Conservation (phyloP, 2,113 vertebrate genomes). For the Isurus oxyrinchus region DNA sequence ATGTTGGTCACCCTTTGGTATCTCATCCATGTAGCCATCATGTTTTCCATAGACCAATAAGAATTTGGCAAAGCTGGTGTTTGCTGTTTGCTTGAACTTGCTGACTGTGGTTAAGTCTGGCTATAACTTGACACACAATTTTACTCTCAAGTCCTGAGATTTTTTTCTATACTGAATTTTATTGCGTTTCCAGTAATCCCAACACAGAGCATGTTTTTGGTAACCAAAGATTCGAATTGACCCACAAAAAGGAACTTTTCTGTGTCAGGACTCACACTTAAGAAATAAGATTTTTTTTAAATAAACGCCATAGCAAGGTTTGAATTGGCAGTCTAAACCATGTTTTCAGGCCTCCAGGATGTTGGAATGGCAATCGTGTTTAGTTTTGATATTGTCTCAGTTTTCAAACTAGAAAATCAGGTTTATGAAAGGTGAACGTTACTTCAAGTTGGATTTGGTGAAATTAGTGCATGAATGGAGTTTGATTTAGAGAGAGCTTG, state of each 20-base stretch:
- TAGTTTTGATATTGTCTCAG: not conserved
- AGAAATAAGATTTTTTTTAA: not conserved
- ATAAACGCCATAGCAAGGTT: not conserved
- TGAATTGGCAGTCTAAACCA: not conserved
- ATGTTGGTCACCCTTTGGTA: not conserved
- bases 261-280: not conserved
- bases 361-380: not conserved
- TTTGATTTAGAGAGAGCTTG: not conserved
- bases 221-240: not conserved
- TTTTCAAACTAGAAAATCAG: not conserved
- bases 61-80: not conserved
- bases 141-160: not conserved
- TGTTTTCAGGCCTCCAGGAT: not conserved
- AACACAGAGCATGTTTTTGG: not conserved
- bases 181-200: not conserved
- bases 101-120: not conserved
- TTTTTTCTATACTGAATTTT: not conserved
- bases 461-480: not conserved
- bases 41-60: not conserved
- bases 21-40: not conserved
- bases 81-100: not conserved
- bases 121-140: not conserved
- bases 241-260: not conserved
- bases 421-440: not conserved
- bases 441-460: not conserved